Evolutionary conservation across 1,140 invertebrate genomes (phyloP).

Genomic region (Drosophila saltans): DNA sequence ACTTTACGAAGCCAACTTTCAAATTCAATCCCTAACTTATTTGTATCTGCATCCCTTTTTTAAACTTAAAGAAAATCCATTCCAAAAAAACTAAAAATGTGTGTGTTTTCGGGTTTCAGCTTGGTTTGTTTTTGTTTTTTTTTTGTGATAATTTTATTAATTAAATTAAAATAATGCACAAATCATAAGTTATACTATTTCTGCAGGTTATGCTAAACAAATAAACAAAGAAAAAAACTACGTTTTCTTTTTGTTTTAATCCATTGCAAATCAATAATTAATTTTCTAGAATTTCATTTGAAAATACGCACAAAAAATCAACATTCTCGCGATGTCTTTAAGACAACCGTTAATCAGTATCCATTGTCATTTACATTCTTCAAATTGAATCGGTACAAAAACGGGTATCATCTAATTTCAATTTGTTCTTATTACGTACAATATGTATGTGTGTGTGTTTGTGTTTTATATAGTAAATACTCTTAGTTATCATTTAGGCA

Average conservation of each 20-base stretch:
- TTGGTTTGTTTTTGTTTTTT: constrained; percentile 27
- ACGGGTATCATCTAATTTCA: constrained; percentile 14
- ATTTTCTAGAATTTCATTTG: constrained; percentile 67
- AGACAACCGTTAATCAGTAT: constrained; percentile 63
- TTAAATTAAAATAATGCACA: constrained; percentile 79
- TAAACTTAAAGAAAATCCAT: constrained; percentile 32
- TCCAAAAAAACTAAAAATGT: constrained; percentile 30
- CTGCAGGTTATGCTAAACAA: constrained; percentile 49
- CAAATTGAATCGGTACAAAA: constrained; percentile 13
- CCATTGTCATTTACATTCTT: constrained; percentile 36
- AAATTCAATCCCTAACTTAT: no score
- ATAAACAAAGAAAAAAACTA: constrained; percentile 63
- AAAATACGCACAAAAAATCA: constrained; percentile 62
- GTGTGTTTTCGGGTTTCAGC: constrained; percentile 8
- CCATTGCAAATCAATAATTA: constrained; percentile 69
- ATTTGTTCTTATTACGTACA: constrained; percentile 55
- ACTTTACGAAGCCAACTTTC: no score
- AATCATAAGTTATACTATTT: constrained; percentile 59
- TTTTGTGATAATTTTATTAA: constrained; percentile 58
- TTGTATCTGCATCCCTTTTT: neutral
- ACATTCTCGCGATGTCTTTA: constrained; percentile 59
- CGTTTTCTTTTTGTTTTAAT: constrained; percentile 58
- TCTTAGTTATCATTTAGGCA: constrained; percentile 38
- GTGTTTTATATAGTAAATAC: constrained; percentile 53
- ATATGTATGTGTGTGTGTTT: constrained; percentile 15